phyloP scores from a whole-genome alignment of 1,140 invertebrate genomes.

The Oncopeltus fasciatus region DNA sequence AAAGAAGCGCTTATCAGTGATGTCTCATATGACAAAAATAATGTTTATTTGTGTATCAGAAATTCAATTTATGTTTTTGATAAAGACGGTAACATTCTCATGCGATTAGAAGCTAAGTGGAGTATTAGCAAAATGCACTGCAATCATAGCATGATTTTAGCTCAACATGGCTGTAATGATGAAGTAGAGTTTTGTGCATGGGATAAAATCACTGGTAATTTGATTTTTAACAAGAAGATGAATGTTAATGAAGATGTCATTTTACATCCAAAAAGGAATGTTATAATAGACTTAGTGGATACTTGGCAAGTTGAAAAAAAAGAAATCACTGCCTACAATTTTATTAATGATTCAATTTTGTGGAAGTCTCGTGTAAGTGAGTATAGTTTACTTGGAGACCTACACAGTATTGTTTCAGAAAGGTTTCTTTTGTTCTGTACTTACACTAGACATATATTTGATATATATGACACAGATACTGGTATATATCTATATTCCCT shows the following conservation, averaged over 20 bases:
- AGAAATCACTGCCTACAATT: not conserved
- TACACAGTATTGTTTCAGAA: slow-evolving; percentile 7
- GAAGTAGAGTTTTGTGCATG: not conserved
- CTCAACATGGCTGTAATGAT: not conserved
- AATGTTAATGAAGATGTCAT: not conserved
- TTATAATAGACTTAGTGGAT: not conserved
- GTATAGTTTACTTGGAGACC: slow-evolving; percentile 8
- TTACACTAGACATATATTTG: slow-evolving; percentile 3
- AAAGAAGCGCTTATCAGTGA: not conserved
- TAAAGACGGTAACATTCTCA: not conserved
- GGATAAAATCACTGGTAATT: slow-evolving; percentile 1
- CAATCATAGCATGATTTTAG: slow-evolving; percentile 6
- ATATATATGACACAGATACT: slow-evolving; percentile 1
- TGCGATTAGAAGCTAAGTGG: slow-evolving; percentile 1
- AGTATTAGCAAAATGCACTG: slow-evolving; percentile 2
- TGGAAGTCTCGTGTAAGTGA: slow-evolving; percentile 9
- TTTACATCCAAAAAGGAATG: slow-evolving; percentile 5
- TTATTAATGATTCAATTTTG: not conserved
- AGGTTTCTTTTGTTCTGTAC: slow-evolving; percentile 7
- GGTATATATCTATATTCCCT: slow-evolving; percentile 6
- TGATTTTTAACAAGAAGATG: slow-evolving; percentile 5
- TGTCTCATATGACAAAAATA: not conserved
- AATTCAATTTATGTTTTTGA: slow-evolving; percentile 5
- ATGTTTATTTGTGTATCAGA: not conserved
- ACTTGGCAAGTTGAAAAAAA: slow-evolving; percentile 1